Evolutionary conservation across 2,888 invertebrate species (phyloP), one percentile per base, ranked within the genome.

Genomic region (Conops quadrifasciatus): DNA sequence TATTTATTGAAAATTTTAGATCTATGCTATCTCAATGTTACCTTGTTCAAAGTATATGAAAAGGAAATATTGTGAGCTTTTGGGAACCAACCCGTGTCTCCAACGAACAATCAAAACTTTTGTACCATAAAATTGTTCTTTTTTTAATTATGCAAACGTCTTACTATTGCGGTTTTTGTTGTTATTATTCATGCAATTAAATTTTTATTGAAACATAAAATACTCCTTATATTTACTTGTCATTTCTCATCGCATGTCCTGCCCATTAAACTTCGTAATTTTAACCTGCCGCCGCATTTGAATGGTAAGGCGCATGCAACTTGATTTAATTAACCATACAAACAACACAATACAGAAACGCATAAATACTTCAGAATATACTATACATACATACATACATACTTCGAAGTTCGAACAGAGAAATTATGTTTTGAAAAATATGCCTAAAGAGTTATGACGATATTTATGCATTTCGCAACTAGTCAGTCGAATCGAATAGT

Each of bases 321-420:
- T 73, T 71, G 73, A 73, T 73, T 73, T 71, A 73, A 73, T 73
- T 73, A 73, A 66, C 65, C 58, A 65, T n/a, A n/a, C n/a, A n/a
- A n/a, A n/a, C 67, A 21, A 56, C 60, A 56, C 30, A 56, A 67
- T 56, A 43, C n/a, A n/a, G 4, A 53, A 67, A 21, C 28, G 43
- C 30, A 1, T 62, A 43, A 62, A 62, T 62, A 19, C 43, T 16
- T 21, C 9, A n/a, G 49, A 21, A n/a, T n/a, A n/a, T n/a, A n/a
- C n/a, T n/a, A n/a, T n/a, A n/a, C n/a, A n/a, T n/a, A n/a, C n/a
- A n/a, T n/a, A n/a, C n/a, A n/a, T n/a, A n/a, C n/a, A n/a, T n/a
- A n/a, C n/a, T n/a, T n/a, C n/a, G n/a, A n/a, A n/a, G n/a, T n/a
- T n/a, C n/a, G n/a, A 30, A 36, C 49, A 62, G 30, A 11, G 21